Percentiles rank a stretch among this genome's conserved stretches.
phyloP scores from a whole-genome alignment of 2,797 vertebrate species.

The Esox masquinongy region DNA sequence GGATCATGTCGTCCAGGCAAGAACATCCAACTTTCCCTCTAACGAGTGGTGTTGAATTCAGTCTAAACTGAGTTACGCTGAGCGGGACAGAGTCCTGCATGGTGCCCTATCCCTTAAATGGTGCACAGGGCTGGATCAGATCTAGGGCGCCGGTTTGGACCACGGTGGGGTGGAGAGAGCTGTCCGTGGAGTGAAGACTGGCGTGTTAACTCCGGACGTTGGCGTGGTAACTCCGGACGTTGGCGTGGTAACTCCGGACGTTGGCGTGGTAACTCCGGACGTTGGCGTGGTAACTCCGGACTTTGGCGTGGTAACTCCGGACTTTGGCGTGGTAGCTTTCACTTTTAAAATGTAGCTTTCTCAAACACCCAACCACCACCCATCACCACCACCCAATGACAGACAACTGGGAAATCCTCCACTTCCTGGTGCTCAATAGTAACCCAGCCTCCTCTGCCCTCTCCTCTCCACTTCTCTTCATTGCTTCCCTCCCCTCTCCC shows the following conservation, averaged over 20 bases:
- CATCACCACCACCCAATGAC: not conserved
- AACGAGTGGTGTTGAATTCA: not conserved
- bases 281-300: no score
- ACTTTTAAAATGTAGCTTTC: slow-evolving; percentile 17
- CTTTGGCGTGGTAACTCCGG: no score
- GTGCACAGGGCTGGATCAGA: no score
- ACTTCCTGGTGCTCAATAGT: not conserved
- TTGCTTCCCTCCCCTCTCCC: not conserved
- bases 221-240: no score
- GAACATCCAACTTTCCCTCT: not conserved
- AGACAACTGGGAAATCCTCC: not conserved
- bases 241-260: no score
- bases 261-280: no score
- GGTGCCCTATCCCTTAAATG: no score
- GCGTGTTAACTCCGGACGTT: no score
- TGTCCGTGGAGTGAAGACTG: no score
- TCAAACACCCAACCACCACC: not conserved
- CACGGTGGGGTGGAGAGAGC: no score
- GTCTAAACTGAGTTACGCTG: not conserved
- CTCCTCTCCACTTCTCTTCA: not conserved
- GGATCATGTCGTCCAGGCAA: not conserved
- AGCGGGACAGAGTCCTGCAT: not conserved
- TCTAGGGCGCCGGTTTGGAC: no score
- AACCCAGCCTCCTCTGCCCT: not conserved
- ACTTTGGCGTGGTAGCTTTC: slow-evolving; percentile 17